phyloP scores from a whole-genome alignment of 2,888 invertebrate genomes.

The Dorcus parallelipipedus region DNA sequence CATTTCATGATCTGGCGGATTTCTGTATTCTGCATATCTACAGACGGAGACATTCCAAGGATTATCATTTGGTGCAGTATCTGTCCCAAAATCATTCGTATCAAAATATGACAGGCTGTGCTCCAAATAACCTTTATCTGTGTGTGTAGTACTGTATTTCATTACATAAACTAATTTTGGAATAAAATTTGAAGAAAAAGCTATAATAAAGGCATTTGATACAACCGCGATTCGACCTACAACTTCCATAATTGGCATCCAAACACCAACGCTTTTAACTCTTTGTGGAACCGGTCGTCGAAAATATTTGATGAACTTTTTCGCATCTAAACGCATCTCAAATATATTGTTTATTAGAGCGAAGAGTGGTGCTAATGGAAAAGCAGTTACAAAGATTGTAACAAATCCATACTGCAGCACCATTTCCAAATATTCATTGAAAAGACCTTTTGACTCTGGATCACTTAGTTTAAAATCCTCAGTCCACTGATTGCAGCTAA shows the following conservation, averaged over 20 bases:
- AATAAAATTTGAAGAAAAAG: slow-evolving; percentile 81
- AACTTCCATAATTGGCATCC: slow-evolving; percentile 72
- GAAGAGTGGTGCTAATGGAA: slow-evolving; percentile 80
- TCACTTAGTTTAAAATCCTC: slow-evolving; percentile 68
- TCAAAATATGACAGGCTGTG: slow-evolving; percentile 65
- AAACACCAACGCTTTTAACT: slow-evolving; percentile 74
- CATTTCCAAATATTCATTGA: slow-evolving; percentile 85
- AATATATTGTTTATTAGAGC: slow-evolving; percentile 79
- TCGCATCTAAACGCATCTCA: slow-evolving; percentile 80
- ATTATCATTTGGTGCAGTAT: slow-evolving; percentile 37
- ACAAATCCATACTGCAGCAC: slow-evolving; percentile 85
- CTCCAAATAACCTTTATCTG: slow-evolving; percentile 64
- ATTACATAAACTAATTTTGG: slow-evolving; percentile 69
- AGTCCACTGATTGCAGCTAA: slow-evolving; percentile 67
- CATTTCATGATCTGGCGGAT: slow-evolving; percentile 51
- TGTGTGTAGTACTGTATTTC: slow-evolving; percentile 50
- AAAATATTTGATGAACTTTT: slow-evolving; percentile 72
- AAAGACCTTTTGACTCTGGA: slow-evolving; percentile 65
- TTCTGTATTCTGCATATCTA: slow-evolving; percentile 69
- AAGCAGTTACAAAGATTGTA: slow-evolving; percentile 81
- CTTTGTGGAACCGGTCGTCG: slow-evolving; percentile 71
- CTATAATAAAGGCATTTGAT: slow-evolving; percentile 74
- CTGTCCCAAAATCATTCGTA: slow-evolving; percentile 57
- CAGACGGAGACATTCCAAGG: slow-evolving; percentile 44
- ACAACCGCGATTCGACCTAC: slow-evolving; percentile 73